Evolutionary conservation across 1,140 invertebrate genomes (phyloP).

Genomic region (Sarcophaga bullata): DNA sequence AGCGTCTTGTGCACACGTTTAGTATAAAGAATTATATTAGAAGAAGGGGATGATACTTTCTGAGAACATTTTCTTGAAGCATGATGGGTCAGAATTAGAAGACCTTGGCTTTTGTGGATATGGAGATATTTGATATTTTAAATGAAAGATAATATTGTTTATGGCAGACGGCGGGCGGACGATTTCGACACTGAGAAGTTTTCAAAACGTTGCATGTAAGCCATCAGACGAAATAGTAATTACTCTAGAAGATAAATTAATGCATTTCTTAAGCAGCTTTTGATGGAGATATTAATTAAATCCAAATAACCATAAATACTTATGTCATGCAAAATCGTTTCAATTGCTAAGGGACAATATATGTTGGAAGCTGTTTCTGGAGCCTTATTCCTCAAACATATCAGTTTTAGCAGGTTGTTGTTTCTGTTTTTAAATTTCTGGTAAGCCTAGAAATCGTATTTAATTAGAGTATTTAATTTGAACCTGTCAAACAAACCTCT

Average conservation of each 20-base stretch:
- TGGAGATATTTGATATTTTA: not conserved
- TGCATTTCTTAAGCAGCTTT: not conserved
- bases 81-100: not conserved
- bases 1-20: too few relatives aligned
- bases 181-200: not conserved
- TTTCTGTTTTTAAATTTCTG: not conserved
- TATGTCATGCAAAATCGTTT: too few relatives aligned
- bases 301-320: not conserved
- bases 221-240: not conserved
- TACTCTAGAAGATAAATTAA: not conserved
- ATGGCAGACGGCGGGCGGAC: not conserved
- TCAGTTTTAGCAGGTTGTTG: not conserved
- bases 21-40: not conserved
- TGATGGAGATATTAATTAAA: not conserved
- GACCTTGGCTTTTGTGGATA: not conserved
- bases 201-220: not conserved
- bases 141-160: not conserved
- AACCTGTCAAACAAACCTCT: too few relatives aligned
- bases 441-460: not conserved
- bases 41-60: not conserved
- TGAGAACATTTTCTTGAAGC: slow-evolving; percentile 5
- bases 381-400: not conserved
- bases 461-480: not conserved
- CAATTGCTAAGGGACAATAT: too few relatives aligned
- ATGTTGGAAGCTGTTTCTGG: not conserved